Percentiles rank a stretch among this genome's conserved stretches.
phyloP scores from a whole-genome alignment of 2,113 vertebrate genomes.

The Micronycteris hirsuta region DNA sequence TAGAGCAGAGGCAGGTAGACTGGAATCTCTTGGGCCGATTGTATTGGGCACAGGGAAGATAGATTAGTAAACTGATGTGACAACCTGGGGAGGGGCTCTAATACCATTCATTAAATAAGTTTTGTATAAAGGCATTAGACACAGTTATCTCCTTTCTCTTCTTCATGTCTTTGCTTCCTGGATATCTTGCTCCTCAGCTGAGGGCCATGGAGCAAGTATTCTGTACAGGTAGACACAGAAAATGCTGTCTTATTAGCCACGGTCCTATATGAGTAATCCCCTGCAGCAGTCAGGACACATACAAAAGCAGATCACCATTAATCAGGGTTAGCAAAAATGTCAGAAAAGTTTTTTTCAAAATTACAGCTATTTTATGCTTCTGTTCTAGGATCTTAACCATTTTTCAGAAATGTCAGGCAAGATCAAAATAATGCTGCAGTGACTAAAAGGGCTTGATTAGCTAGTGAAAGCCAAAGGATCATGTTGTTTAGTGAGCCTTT shows the following conservation, averaged over 20 bases:
- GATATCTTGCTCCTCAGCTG: background rate
- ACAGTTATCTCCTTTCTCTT: background rate
- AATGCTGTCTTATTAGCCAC: background rate
- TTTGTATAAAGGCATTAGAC: background rate
- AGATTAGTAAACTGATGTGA: background rate
- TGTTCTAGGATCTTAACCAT: conserved; percentile 54
- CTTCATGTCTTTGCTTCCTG: background rate
- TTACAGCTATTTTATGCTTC: conserved; percentile 56
- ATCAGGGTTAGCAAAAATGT: conserved; percentile 72
- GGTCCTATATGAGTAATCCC: background rate
- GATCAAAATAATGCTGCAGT: conserved; percentile 53
- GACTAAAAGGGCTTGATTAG: background rate
- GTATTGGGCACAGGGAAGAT: too few species aligned
- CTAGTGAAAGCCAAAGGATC: conserved; percentile 9
- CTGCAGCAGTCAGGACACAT: background rate
- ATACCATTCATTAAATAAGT: background rate
- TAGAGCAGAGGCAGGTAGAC: too few species aligned
- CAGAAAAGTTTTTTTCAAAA: conserved; percentile 62
- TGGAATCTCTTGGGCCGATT: too few species aligned
- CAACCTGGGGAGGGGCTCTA: background rate
- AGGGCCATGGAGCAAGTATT: background rate
- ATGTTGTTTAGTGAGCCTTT: background rate
- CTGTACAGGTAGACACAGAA: background rate
- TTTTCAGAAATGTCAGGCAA: conserved; percentile 69
- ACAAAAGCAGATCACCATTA: conserved; percentile 56